Base-by-base conservation (phyloP, 1,140 invertebrate species). In the Drosophila nikananu region DNA sequence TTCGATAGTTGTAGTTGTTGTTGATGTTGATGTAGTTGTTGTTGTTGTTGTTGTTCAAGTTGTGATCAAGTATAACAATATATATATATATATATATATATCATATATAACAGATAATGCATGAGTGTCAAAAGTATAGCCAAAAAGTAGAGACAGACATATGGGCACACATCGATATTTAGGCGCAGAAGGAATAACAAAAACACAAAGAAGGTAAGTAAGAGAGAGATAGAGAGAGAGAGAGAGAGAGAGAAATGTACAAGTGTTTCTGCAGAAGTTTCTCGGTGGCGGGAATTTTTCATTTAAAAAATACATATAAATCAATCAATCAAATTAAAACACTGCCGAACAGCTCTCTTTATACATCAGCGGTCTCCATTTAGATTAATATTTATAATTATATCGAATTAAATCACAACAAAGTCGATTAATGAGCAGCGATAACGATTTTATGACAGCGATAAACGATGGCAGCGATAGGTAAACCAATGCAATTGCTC, bases 51-150 rank as follows among this genome's bases (percentile, higher is more conserved):
- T 89, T 73, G 71, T 79, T 78, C 55, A 84, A 81, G 60, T 89
- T 84, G 73, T 87, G 78, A 87, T 71, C 65, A 63, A 87, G 71
- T 87, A 77, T 87, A 82, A 76, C 57, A 80, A 78, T 23, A 55
- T 54, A 21, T 35, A 77, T 68, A 66, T 54, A 21, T 35, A 77
- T 68, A 66, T 54, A 30, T 52, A 77, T 73, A 70, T 81, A 27
- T 30, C n/a, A 52, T 61, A 76, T 84, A 74, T 81, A 75, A 86
- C 63, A 83, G 82, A 81, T 74, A 86, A 86, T 86, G 82, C 82
- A 84, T 86, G 82, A 86, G 67, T 86, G 82, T 86, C 49, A 77
- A 62, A 62, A 74, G 27, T 81, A 80, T 49, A 84, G 80, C 49
- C 81, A 65, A 66, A 77, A 60, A 67, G 52, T 58, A 65, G 41